These are phyloP conservation scores for Oryzias dopingdopingensis DNA, from an alignment of 2,797 vertebrate species.

Conservation along the genomic window DNA sequence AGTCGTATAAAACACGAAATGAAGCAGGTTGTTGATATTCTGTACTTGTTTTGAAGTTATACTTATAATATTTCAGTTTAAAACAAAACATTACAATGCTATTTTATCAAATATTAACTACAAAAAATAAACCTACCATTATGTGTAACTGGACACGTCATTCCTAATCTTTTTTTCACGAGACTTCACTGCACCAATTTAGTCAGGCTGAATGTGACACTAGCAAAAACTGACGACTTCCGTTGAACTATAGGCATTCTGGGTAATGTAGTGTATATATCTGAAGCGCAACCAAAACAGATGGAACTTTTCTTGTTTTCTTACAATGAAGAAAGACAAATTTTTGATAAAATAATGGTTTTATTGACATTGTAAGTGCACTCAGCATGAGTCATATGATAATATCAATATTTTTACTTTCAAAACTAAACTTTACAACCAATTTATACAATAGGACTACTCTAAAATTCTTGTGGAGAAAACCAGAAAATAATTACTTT, in stretches of 20 bases:
- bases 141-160: conserved; percentile 62
- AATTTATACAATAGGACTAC: conserved; percentile 11
- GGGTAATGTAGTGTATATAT: conserved; percentile 59
- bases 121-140: conserved; percentile 47
- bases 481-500: conserved; percentile 6
- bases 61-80: neutral
- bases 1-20: too few species aligned
- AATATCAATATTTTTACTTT: conserved; percentile 22
- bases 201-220: too few species aligned
- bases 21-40: too few species aligned
- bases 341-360: conserved; percentile 58
- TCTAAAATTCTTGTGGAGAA: conserved; percentile 14
- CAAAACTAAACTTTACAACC: neutral
- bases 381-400: conserved; percentile 13
- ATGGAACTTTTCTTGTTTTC: neutral
- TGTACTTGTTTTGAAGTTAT: neutral
- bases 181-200: too few species aligned
- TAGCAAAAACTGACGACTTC: too few species aligned
- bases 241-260: conserved; percentile 21
- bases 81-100: neutral
- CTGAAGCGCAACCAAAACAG: neutral
- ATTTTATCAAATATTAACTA: neutral
- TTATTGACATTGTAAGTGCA: conserved; percentile 56
- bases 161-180: conserved; percentile 15
- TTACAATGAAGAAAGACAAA: conserved; percentile 12